Evolutionary conservation across 37 sponge, comb jelly and placozoan species (phyloP), one percentile per base, ranked within the genome.

Genomic region (Aphrocallistes beatrix): DNA sequence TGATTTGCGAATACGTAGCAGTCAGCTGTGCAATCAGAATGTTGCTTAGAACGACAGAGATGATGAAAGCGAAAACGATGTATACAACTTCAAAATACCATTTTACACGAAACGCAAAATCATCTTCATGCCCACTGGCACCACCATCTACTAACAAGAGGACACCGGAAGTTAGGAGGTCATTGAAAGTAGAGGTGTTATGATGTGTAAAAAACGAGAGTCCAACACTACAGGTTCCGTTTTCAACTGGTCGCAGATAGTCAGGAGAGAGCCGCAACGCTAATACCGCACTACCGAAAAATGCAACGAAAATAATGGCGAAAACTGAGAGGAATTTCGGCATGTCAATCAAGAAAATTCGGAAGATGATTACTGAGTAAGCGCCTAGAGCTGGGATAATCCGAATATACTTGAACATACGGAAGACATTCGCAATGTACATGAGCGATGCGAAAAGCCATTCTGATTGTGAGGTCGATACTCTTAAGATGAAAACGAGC

Each of bases 401-500:
- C 3, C 75, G 75, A 19, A 60, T 60, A 28, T 60, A 60, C 34
- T 60, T 60, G 21, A 60, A 60, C 34, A 60, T 25, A 60, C 75
- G 75, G 75, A 60, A 60, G 10, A 60, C 21, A 60, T 60, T 60
- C n/a, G n/a, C n/a, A 30, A 60, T 60, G 75, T 60, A 60, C 75
- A 60, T 60, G 10, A 60, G 10, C n/a, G 75, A 60, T 3, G 75
- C 75, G 21, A 60, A 60, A 32, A 60, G 1, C 75, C 75, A 60
- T 13, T 60, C 28, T 32, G 21, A 19, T 19, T 1, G 75, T 3
- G 75, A 60, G n/a, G 6, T 30, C 10, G 75, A 60, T 60, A 60
- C 6, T 6, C 75, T 19, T 60, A 60, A 28, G 3, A 60, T 13
- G 21, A 60, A 60, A 3, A 60, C 75, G 21, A 60, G n/a, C 34